Conservation (phyloP, 1,140 invertebrate genomes). For the Onthophagus taurus region DNA sequence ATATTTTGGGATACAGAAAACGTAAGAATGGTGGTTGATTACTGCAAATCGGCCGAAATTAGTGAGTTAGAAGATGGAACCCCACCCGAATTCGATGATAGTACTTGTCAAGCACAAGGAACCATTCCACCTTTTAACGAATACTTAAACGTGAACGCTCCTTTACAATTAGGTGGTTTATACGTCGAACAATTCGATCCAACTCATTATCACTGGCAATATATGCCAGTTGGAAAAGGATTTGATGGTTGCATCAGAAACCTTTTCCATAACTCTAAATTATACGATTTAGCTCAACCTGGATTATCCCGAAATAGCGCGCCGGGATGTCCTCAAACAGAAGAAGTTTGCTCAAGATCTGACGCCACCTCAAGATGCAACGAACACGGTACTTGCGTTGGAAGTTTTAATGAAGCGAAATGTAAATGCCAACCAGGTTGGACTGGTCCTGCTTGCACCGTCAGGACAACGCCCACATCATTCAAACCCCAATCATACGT, state of each 20-base stretch:
- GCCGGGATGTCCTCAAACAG: constrained; percentile 82
- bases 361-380: constrained; percentile 74
- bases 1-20: constrained; percentile 92
- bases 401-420: constrained; percentile 74
- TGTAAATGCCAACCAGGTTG: constrained; percentile 90
- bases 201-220: constrained; percentile 74
- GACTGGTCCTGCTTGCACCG: constrained; percentile 78
- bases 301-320: constrained; percentile 74
- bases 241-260: constrained; percentile 95
- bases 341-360: constrained; percentile 74
- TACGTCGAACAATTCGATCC: constrained; percentile 80
- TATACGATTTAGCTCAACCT: constrained; percentile 86
- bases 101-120: constrained; percentile 78
- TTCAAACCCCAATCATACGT: constrained; percentile 91
- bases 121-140: constrained; percentile 91
- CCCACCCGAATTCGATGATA: constrained; percentile 75
- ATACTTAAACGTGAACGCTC: constrained; percentile 92
- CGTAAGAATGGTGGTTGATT: constrained; percentile 85
- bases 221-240: constrained; percentile 75
- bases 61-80: constrained; percentile 80
- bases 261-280: constrained; percentile 89
- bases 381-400: constrained; percentile 90
- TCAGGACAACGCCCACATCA: constrained; percentile 74
- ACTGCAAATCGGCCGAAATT: constrained; percentile 78
- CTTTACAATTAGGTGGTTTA: constrained; percentile 86